A percentile compares a stretch with the other conserved stretches of the same genome.
Evolutionary conservation across 2,797 vertebrate species (phyloP).

Genomic region (Cygnus olor): DNA sequence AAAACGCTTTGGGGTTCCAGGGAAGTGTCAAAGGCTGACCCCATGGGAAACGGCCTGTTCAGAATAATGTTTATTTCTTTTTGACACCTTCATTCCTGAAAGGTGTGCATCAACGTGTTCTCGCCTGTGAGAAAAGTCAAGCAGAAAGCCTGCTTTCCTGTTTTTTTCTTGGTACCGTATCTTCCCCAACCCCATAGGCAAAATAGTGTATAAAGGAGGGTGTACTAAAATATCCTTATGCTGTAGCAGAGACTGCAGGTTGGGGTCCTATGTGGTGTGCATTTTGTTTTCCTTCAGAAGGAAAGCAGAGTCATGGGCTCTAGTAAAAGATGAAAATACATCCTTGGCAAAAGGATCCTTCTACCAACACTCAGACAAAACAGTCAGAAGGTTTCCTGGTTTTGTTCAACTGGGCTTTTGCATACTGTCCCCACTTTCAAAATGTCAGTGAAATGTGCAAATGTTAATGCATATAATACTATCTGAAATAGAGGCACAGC

Average conservation of each 20-base stretch:
- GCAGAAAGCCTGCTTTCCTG: neutral
- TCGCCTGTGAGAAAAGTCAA: neutral
- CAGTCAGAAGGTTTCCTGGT: neutral
- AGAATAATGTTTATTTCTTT: neutral
- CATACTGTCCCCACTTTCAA: neutral
- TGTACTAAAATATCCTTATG: neutral
- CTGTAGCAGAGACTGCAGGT: neutral
- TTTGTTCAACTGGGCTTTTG: neutral
- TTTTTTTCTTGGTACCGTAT: neutral
- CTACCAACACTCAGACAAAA: neutral
- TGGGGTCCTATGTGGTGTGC: neutral
- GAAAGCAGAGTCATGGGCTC: neutral
- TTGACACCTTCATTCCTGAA: neutral
- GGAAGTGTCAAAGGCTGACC: neutral
- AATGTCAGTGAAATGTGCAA: neutral
- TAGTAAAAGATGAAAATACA: neutral
- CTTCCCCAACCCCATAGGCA: neutral
- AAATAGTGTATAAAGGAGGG: neutral
- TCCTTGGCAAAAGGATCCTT: neutral
- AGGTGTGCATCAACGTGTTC: neutral
- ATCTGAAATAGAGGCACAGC: neutral
- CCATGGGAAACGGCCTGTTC: neutral
- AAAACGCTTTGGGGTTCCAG: neutral
- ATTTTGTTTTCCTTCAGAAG: neutral
- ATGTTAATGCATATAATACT: neutral